These are phyloP conservation scores for Palythoa grandis DNA, from an alignment of 92 coral and sea anemone species.

Conservation along the genomic window DNA sequence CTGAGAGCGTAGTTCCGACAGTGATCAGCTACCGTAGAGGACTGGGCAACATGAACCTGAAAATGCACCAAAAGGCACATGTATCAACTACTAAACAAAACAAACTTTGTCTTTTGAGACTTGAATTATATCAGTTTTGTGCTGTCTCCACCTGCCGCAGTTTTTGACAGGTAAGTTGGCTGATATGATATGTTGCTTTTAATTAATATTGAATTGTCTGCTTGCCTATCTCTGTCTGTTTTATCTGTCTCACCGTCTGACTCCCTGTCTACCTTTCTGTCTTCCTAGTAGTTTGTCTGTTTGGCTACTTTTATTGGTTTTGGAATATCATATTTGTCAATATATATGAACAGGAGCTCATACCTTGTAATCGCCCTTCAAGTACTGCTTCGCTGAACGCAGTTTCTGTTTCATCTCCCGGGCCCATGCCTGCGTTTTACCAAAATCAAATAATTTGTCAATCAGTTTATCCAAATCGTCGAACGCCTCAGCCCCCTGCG, in stretches of 20 bases:
- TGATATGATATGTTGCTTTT: background rate
- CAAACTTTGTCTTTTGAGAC: background rate
- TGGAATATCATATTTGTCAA: background rate
- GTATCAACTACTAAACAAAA: background rate
- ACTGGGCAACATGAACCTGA: background rate
- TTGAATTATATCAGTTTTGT: background rate
- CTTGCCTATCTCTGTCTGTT: background rate
- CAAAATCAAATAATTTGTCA: background rate
- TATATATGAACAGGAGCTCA: background rate
- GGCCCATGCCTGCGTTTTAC: slow-evolving; percentile 8
- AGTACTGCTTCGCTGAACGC: slow-evolving; percentile 49
- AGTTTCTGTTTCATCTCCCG: slow-evolving; percentile 43
- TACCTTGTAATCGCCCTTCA: slow-evolving; percentile 26
- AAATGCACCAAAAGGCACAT: background rate
- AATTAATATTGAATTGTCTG: background rate
- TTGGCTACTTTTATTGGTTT: background rate
- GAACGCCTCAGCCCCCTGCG: slow-evolving; percentile 60
- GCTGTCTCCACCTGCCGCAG: too few species aligned
- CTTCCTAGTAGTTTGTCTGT: background rate
- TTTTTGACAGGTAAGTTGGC: background rate
- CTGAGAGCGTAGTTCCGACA: slow-evolving; percentile 10
- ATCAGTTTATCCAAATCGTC: slow-evolving; percentile 36
- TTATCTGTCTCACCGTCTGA: too few species aligned
- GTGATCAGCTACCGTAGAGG: background rate
- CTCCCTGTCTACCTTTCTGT: background rate